Base-by-base conservation (phyloP, 2,113 vertebrate genomes). In the Tretioscincus oriximinensis region DNA sequence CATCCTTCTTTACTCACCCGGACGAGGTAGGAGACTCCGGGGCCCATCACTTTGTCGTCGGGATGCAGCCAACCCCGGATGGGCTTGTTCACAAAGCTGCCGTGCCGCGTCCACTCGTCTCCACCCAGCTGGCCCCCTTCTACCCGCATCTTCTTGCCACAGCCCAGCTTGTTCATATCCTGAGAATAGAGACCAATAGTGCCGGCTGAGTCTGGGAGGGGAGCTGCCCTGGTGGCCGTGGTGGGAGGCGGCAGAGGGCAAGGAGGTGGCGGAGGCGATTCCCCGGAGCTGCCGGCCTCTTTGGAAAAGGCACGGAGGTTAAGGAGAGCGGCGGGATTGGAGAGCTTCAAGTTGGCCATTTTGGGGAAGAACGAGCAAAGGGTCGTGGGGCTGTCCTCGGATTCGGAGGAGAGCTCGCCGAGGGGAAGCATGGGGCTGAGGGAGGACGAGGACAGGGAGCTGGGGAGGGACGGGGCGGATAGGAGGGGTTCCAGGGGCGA, bases 161-260 rank as follows among this genome's bases (percentile, higher is more conserved):
- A 97, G 89, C 97, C 97, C 92, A 99, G 96, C 94, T 98, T 98
- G 97, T 98, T 99, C 98, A 99, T 99, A 94, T 99, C 98, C 98
- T 99, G 98, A 94, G 95, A 87, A 96, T 93, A 95, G 92, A 97
- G 70, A 95, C 95, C 9, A 35, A 93, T 92, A 95, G 95, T 84
- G 93, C 95, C 95, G 31, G 84, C 81, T 96, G 96, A 94, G 91
- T 95, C 90, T 49, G 84, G 83, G 90, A 86, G 20, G 73, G 86
- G 31, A 79, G 86, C 0, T 16, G 71, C 1, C 7, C 12, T 21
- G 0, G 69, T 4, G 11, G 2, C 9, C 1, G 31, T 14, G 9
- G 49, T 1, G 9, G 35, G 35, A 5, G 41, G 47, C 9, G 45
- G 41, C 5, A 18, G 29, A 12, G 73, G 54, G 1, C 10, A 21